A percentile compares a stretch with the other conserved stretches of the same genome.
phyloP scores from a whole-genome alignment of 2,888 invertebrate species.

The Troilus luridus region DNA sequence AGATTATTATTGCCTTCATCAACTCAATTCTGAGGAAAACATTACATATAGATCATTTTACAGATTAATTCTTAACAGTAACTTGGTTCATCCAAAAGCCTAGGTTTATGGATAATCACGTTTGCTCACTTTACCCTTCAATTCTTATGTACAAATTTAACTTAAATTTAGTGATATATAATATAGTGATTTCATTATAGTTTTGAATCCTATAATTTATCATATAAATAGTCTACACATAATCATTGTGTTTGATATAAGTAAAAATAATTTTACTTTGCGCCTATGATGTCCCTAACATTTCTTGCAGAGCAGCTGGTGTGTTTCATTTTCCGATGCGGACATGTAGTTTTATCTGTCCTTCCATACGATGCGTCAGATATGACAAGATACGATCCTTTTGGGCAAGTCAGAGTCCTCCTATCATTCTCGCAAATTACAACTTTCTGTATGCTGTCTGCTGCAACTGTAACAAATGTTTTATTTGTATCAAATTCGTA shows the following conservation, averaged over 20 bases:
- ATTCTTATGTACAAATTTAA: too few species aligned
- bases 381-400: slow-evolving; percentile 27
- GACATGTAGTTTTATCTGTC: slow-evolving; percentile 21
- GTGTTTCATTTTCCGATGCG: background rate
- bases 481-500: background rate
- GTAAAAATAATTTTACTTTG: slow-evolving; percentile 37
- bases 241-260: background rate
- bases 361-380: slow-evolving; percentile 32
- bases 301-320: slow-evolving; percentile 12
- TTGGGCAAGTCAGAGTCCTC: slow-evolving; percentile 6
- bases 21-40: too few species aligned
- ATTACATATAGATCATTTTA: too few species aligned
- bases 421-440: slow-evolving; percentile 39
- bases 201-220: too few species aligned
- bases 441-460: background rate
- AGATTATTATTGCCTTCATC: too few species aligned
- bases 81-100: too few species aligned
- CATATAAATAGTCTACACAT: background rate
- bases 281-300: slow-evolving; percentile 42
- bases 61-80: too few species aligned
- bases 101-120: too few species aligned
- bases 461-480: background rate
- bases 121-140: too few species aligned
- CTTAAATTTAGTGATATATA: too few species aligned
- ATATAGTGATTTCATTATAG: too few species aligned